These are phyloP conservation scores for Pyralis farinalis DNA, from an alignment of 2,888 invertebrate genomes.

Conservation along the genomic window DNA sequence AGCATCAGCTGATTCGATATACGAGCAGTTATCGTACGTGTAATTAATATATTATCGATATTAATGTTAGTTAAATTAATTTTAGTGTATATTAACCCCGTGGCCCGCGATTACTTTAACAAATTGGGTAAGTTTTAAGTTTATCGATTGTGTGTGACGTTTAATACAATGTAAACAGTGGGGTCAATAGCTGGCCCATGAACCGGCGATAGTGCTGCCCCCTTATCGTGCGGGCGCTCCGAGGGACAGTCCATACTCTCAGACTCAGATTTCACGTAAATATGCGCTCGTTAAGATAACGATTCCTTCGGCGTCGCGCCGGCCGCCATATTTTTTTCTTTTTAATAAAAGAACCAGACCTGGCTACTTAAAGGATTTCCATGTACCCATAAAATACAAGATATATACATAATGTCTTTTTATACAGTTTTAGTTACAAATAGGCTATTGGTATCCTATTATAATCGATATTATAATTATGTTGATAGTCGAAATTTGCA, in stretches of 20 bases:
- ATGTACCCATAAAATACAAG: constrained; percentile 49
- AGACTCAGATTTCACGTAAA: constrained; percentile 77
- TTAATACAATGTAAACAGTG: constrained; percentile 62
- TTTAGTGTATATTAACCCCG: constrained; percentile 65
- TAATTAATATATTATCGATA: constrained; percentile 30
- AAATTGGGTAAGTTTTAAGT: constrained; percentile 55
- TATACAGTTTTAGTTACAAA: constrained; percentile 9
- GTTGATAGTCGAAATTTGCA: too few relatives aligned
- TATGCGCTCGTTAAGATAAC: constrained; percentile 74
- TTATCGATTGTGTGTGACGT: constrained; percentile 56
- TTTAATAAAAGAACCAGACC: constrained; percentile 51
- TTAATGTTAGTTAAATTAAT: constrained; percentile 47
- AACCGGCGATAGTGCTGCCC: constrained; percentile 58
- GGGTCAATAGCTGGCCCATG: constrained; percentile 77
- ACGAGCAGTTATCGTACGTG: constrained; percentile 17
- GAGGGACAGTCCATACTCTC: constrained; percentile 59
- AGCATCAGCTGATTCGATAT: constrained; percentile 40
- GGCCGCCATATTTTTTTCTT: constrained; percentile 53
- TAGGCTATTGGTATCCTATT: not conserved
- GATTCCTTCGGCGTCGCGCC: constrained; percentile 64
- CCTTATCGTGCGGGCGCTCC: constrained; percentile 67
- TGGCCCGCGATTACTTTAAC: constrained; percentile 57
- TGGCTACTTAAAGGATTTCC: constrained; percentile 50
- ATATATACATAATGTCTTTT: constrained; percentile 23
- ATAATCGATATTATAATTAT: too few relatives aligned